Evolutionary conservation across 1,140 invertebrate genomes (phyloP), one percentile per base, ranked within the genome.

Genomic region (Platorchestia sp.): DNA sequence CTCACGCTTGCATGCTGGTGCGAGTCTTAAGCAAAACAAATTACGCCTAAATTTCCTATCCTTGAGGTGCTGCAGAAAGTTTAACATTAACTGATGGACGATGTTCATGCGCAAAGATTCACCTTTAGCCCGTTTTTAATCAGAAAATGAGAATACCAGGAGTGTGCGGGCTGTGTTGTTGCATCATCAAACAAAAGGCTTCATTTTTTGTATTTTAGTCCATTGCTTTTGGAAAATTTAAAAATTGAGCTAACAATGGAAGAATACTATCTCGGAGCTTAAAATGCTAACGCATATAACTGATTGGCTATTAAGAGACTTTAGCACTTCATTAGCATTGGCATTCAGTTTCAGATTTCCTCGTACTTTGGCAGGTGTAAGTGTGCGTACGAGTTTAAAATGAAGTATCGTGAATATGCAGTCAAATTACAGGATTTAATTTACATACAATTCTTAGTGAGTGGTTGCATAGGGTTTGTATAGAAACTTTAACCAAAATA

Each of bases 1-100:
- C 91, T 45, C 91, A 93, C 91, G 91, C 91, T 93, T 93, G 91
- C 91, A 93, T 93, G 44, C 91, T 93, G 45, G 91, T 10, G 91
- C 40, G 91, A 45, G 91, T 45, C 91, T 47, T 93, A 93, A 93
- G 91, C 43, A 45, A 93, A 93, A 93, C 47, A 93, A 93, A 93
- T 93, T 22, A 44, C 43, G 45, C 41, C 41, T 93, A 93, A 93
- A 93, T 93, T 93, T 45, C 43, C 45, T 93, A 93, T 47, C 91
- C 91, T 40, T 89, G 45, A 0, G 22, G n/a, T n/a, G 19, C 45
- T 93, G 91, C 45, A 47, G 91, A 93, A 93, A 93, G 91, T 93
- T 93, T 7, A 47, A 93, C 45, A 42, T 41, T 47, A 27, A 44
- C 41, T 47, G 91, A 45, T 89, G 87, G 10, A 89, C n/a, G 87